Conservation (phyloP, 1,140 invertebrate species). For the Drosophila quadrilineata region DNA sequence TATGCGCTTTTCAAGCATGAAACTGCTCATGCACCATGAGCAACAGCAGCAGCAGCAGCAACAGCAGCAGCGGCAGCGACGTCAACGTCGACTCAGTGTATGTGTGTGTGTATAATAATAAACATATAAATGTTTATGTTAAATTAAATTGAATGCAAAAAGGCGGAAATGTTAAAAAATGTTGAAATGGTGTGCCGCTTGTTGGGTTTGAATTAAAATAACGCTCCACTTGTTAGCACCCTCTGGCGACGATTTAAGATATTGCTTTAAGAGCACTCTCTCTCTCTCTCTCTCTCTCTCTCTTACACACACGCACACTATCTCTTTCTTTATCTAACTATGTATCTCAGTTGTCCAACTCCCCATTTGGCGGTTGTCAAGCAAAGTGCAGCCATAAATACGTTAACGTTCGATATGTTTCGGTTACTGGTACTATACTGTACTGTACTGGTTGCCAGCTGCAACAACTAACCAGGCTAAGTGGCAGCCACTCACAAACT, state of each 20-base stretch:
- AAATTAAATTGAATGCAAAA: constrained; percentile 79
- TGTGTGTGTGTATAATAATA: constrained; percentile 66
- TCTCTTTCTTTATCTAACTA: background rate
- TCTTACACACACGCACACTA: no score
- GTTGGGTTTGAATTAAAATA: constrained; percentile 40
- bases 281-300: background rate
- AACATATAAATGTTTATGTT: constrained; percentile 78
- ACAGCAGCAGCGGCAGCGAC: background rate
- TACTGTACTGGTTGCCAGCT: constrained; percentile 52
- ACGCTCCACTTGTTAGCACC: constrained; percentile 37
- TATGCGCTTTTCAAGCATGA: constrained; percentile 74
- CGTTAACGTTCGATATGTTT: constrained; percentile 73
- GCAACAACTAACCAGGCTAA: constrained; percentile 63
- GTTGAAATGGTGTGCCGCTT: constrained; percentile 59
- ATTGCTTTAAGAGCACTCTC: constrained; percentile 29
- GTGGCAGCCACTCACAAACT: constrained; percentile 64
- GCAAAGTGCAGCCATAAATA: constrained; percentile 75
- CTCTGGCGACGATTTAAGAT: constrained; percentile 50
- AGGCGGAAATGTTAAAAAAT: constrained; percentile 74
- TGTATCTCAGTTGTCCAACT: constrained; percentile 5
- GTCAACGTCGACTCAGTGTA: constrained; percentile 30
- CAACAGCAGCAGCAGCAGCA: constrained; percentile 11
- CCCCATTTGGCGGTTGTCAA: constrained; percentile 60
- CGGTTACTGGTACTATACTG: no score
- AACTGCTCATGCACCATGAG: constrained; percentile 61